Evolutionary conservation across 2,888 invertebrate genomes (phyloP), one percentile per base, ranked within the genome.

Genomic region (Morpho helenor): DNA sequence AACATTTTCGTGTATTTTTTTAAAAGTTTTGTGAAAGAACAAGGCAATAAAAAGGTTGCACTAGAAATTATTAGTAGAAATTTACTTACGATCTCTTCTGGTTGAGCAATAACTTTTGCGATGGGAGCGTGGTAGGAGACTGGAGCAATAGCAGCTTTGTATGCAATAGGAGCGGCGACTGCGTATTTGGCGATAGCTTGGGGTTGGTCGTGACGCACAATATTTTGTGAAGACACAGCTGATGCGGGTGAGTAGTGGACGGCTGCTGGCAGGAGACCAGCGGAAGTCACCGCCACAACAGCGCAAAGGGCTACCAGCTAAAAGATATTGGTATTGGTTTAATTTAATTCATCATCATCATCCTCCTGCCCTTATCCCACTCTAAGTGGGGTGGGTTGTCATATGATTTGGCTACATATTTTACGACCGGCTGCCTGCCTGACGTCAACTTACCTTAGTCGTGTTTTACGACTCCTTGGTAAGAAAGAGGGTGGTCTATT

Each of bases 261-360:
- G 6, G 81, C 74, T 40, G 81, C 79, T 6, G 74, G 69, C 42
- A 91, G 68, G 2, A 84, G 61, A 45, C 87, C 92, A 7, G 89
- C 91, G 60, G 86, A 87, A 70, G 89, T 87, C 39, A 80, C 68
- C 2, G 90, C 91, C 69, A 91, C 70, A 41, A 92, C 61, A 57
- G 86, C 82, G 77, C 82, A 75, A 68, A 91, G 49, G 59, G 77
- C 75, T 57, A 87, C 56, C 52, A 87, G 69, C 88, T 88, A 79
- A 59, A 23, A 45, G 8, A 8, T 42, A 16, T 16, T 16, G 16
- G 1, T 16, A 1, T 16, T 16, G 16, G 16, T 16, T 16, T 16
- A 16, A 16, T 16, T 2, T 16, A 2, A 16, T 16, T 16, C 16
- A 16, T 16, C 16, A 16, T 16, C 16, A 2, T 16, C 16, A 16